Conservation (phyloP, 1,140 invertebrate species). For the Drosophila pruinosa region DNA sequence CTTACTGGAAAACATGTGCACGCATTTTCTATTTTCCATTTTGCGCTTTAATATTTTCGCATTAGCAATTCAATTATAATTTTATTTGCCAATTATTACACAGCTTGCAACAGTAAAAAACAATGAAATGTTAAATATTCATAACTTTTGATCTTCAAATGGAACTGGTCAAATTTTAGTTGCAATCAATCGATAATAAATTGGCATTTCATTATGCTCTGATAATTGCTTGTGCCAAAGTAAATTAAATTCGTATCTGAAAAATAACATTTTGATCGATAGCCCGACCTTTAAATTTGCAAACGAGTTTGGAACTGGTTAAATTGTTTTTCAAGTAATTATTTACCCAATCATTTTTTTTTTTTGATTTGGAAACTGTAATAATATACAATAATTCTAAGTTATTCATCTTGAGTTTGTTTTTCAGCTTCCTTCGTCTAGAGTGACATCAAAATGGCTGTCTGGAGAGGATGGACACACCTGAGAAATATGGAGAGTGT, state of each 20-base stretch:
- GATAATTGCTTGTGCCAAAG: background rate
- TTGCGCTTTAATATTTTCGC: constrained; percentile 3
- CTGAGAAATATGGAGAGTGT: background rate
- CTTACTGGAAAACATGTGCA: background rate
- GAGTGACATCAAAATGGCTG: background rate
- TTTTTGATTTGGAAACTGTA: too few species aligned
- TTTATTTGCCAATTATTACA: constrained; percentile 43
- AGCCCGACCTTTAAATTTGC: background rate
- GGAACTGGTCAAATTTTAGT: background rate
- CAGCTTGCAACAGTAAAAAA: constrained; percentile 20
- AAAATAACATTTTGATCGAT: background rate
- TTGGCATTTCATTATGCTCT: background rate
- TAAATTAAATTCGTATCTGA: background rate
- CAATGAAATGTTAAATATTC: background rate
- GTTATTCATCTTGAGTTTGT: background rate
- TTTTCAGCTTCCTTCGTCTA: background rate
- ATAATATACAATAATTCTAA: background rate
- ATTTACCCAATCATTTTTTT: background rate
- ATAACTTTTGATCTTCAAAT: background rate
- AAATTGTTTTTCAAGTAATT: too few species aligned
- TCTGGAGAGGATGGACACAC: background rate
- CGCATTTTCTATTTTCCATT: constrained; percentile 27
- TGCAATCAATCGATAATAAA: background rate
- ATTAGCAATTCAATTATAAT: constrained; percentile 58
- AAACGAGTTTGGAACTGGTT: too few species aligned